phyloP scores from a whole-genome alignment of 1,140 invertebrate genomes.

The Babylonia areolata region DNA sequence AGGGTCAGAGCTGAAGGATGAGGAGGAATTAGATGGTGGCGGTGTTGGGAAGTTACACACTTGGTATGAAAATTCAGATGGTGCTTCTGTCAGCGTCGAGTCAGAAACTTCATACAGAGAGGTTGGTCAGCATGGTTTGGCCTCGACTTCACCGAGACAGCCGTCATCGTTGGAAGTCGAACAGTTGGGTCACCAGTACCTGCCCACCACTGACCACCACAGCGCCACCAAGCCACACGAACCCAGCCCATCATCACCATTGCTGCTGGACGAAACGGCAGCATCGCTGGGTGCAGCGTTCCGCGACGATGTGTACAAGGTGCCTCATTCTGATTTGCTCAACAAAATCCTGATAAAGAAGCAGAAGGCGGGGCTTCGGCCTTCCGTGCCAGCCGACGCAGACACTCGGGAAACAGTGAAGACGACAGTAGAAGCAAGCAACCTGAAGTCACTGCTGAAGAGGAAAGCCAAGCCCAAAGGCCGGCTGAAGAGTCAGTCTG shows the following conservation, averaged over 20 bases:
- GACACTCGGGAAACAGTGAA: neutral
- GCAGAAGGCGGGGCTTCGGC: constrained; percentile 9
- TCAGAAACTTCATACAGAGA: neutral
- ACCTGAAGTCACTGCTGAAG: neutral
- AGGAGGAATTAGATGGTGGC: too few species aligned
- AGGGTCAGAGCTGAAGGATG: too few species aligned
- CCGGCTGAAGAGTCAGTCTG: neutral
- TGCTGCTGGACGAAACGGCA: neutral
- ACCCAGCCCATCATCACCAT: neutral
- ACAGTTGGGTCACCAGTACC: neutral
- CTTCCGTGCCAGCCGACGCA: too few species aligned
- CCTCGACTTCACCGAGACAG: neutral
- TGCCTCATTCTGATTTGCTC: constrained; percentile 34
- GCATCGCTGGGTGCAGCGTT: constrained; percentile 15
- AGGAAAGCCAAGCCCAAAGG: neutral
- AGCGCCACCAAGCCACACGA: neutral
- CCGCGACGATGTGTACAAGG: constrained; percentile 40
- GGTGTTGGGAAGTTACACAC: too few species aligned
- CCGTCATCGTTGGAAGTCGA: constrained; percentile 10
- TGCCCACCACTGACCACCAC: neutral
- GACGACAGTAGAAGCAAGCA: neutral
- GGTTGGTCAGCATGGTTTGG: neutral
- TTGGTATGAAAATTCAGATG: too few species aligned
- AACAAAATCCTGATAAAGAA: constrained; percentile 35
- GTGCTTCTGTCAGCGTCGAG: neutral